Conservation (phyloP, 1,140 invertebrate genomes). For the Rhyzopertha dominica region DNA sequence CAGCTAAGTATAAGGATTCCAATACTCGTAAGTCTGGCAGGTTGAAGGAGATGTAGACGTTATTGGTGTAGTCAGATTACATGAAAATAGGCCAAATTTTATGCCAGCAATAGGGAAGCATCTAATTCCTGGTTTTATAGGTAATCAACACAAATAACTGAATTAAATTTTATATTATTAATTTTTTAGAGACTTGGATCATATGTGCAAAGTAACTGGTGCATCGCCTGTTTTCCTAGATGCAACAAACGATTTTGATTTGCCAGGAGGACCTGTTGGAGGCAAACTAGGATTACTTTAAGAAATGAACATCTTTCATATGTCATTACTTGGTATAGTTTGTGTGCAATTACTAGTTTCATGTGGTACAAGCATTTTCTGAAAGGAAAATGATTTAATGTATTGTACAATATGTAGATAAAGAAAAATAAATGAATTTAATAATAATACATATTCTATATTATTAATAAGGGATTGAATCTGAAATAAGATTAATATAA, state of each 20-base stretch:
- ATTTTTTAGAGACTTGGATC: constrained; percentile 67
- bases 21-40: constrained; percentile 56
- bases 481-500: too few relatives aligned
- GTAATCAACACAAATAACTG: too few relatives aligned
- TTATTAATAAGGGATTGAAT: too few relatives aligned
- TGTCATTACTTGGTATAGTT: constrained; percentile 82
- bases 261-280: constrained; percentile 73
- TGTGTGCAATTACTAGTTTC: constrained; percentile 56
- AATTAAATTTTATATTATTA: too few relatives aligned
- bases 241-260: constrained; percentile 54
- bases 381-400: constrained; percentile 24
- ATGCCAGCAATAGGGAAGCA: constrained; percentile 63
- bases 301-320: constrained; percentile 93
- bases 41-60: constrained; percentile 69
- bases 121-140: constrained; percentile 60
- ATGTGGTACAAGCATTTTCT: constrained; percentile 62
- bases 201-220: constrained; percentile 67
- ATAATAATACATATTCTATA: too few relatives aligned
- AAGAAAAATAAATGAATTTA: too few relatives aligned
- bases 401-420: too few relatives aligned
- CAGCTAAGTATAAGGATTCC: constrained; percentile 57
- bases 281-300: constrained; percentile 84
- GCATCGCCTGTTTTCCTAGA: constrained; percentile 82
- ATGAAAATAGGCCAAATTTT: constrained; percentile 72
- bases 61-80: constrained; percentile 69